phyloP scores from a whole-genome alignment of 2,888 invertebrate species.

The Diplolepis rosae region DNA sequence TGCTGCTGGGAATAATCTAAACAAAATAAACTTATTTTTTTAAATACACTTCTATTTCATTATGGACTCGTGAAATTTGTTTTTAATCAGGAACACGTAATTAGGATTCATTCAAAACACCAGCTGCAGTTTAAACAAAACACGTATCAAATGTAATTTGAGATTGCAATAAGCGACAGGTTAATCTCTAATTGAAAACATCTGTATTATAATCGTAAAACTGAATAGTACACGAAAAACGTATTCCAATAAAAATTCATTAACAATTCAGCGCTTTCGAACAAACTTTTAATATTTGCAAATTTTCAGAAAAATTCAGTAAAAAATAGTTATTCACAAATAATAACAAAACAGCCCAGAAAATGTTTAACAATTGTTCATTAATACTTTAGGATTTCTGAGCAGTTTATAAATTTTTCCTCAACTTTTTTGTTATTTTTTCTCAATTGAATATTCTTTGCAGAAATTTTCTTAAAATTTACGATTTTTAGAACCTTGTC shows the following conservation, averaged over 20 bases:
- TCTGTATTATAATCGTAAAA: slow-evolving; percentile 22
- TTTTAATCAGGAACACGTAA: background rate
- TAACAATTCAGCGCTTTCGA: background rate
- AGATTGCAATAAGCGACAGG: background rate
- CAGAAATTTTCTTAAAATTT: too few relatives aligned
- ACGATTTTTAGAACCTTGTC: too few relatives aligned
- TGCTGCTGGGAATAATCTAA: background rate
- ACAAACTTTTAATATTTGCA: too few relatives aligned
- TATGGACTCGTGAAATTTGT: background rate
- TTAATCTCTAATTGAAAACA: slow-evolving; percentile 7
- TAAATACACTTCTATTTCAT: background rate
- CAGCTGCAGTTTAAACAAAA: background rate
- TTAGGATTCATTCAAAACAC: background rate
- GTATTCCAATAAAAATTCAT: too few relatives aligned
- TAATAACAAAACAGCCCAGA: too few relatives aligned
- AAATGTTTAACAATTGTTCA: too few relatives aligned
- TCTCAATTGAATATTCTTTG: too few relatives aligned
- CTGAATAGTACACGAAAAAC: too few relatives aligned
- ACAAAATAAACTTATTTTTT: background rate
- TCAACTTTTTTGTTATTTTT: too few relatives aligned
- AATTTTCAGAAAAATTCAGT: background rate
- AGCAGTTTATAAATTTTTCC: too few relatives aligned
- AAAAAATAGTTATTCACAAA: too few relatives aligned
- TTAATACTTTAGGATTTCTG: too few relatives aligned
- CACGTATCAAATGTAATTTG: slow-evolving; percentile 2